phyloP scores from a whole-genome alignment of 2,113 vertebrate species.

The Cardinalis cardinalis region DNA sequence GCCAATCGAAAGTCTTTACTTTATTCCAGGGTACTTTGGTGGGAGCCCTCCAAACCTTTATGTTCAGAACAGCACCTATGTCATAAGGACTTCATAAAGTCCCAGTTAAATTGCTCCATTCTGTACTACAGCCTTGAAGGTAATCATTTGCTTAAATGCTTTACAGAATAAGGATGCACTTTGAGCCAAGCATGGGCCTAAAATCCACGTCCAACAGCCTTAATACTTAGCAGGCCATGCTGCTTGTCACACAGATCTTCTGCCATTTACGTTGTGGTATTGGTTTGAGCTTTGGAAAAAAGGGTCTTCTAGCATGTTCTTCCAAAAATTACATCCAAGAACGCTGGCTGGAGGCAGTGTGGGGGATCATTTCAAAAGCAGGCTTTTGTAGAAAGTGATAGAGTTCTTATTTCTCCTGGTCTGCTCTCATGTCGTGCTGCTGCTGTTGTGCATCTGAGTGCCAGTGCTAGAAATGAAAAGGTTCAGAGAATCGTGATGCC shows the following conservation, averaged over 20 bases:
- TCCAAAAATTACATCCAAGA: not conserved
- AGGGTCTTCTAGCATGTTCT: not conserved
- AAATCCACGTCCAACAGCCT: not conserved
- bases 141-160: not conserved
- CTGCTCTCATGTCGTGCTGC: not conserved
- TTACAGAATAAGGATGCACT: not conserved
- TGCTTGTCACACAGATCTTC: not conserved
- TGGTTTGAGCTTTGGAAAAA: not conserved
- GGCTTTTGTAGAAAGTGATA: not conserved
- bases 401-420: not conserved
- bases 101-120: not conserved
- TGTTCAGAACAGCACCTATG: not conserved
- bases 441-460: not conserved
- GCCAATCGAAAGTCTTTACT: not conserved
- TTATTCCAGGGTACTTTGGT: not conserved
- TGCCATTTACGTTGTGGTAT: not conserved
- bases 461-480: not conserved
- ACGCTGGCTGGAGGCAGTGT: not conserved
- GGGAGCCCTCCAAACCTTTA: not conserved
- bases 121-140: not conserved
- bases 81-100: not conserved
- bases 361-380: not conserved
- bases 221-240: not conserved
- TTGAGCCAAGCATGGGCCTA: not conserved
- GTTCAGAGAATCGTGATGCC: accelerated